Base-by-base conservation (phyloP, 2,113 vertebrate species). In the Cephalopterus ornatus region DNA sequence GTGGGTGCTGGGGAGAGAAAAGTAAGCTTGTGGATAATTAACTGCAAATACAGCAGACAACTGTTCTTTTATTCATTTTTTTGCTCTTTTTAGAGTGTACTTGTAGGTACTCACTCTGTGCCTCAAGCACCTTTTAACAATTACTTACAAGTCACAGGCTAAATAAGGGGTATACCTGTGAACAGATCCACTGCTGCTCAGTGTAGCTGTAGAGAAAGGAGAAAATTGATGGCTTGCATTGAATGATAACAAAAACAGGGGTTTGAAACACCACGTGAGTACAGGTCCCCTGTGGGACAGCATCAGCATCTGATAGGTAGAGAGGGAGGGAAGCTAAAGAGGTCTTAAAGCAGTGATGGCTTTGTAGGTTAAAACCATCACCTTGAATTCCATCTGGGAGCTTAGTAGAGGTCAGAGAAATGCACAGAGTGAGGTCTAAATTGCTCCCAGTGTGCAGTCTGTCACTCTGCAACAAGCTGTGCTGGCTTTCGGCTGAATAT, bases 21-120 rank as follows among this genome's bases (percentile, higher is more conserved):
- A 70, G 76, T 15, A 88, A 68, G 55, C 27, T 67, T 81, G 53
- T n/a, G 71, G 80, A 65, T 93, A 93, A 93, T 88, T 92, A 93
- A 59, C 49, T 88, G 68, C 52, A 93, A 83, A 56, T 1, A 1
- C 68, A 92, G 55, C 37, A 92, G 50, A 83, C 22, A 67, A 72
- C 65, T 88, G 52, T 92, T 94, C 58, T 73, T 83, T 93, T 90
- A 92, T 94, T 86, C 8, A 63, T 96, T 81, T 96, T 52, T 83
- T 90, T 79, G 1, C 46, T 80, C 72, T 86, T 94, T 86, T 95
- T 86, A 92, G 73, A 68, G 73, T 61, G 61, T 75, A 88, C 71
- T 85, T 93, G 44, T 84, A 80, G 35, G 24, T 91, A 80, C 44
- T 80, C 20, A 28, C 42, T 85, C 8, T 7, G 52, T 92, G 79